A percentile compares a stretch with the other conserved stretches of the same genome.
Evolutionary conservation across 2,797 vertebrate genomes (phyloP).

Genomic region (Leuciscus waleckii): DNA sequence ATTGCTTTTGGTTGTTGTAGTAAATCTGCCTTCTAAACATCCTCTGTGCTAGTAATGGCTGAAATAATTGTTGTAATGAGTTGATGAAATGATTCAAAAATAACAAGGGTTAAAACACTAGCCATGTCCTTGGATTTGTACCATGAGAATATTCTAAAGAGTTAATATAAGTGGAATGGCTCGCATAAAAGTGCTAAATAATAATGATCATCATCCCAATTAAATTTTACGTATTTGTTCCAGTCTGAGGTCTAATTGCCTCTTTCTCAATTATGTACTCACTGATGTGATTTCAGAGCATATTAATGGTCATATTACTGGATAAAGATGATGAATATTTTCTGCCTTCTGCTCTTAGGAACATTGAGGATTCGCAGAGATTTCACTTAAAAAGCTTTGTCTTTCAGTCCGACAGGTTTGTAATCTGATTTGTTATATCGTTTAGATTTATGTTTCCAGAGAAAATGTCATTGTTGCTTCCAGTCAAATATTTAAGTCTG

Average conservation of each 20-base stretch:
- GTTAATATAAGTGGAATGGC: neutral
- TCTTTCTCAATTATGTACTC: neutral
- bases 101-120: neutral
- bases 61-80: neutral
- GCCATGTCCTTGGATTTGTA: neutral
- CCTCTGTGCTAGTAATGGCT: neutral
- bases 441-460: neutral
- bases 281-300: slow-evolving; percentile 15
- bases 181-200: slow-evolving; percentile 10
- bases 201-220: slow-evolving; percentile 9
- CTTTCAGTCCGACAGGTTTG: slow-evolving; percentile 91
- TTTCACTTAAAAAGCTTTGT: slow-evolving; percentile 84
- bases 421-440: slow-evolving; percentile 63
- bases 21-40: neutral
- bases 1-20: neutral
- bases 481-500: neutral
- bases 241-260: slow-evolving; percentile 12
- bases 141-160: neutral
- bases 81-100: neutral
- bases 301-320: slow-evolving; percentile 32
- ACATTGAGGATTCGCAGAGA: slow-evolving; percentile 87
- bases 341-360: slow-evolving; percentile 85
- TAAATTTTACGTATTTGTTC: slow-evolving; percentile 8
- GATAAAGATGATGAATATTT: slow-evolving; percentile 40
- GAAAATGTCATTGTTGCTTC: neutral